Base-by-base conservation (phyloP, 2,888 invertebrate genomes). In the Callinectes sapidus region DNA sequence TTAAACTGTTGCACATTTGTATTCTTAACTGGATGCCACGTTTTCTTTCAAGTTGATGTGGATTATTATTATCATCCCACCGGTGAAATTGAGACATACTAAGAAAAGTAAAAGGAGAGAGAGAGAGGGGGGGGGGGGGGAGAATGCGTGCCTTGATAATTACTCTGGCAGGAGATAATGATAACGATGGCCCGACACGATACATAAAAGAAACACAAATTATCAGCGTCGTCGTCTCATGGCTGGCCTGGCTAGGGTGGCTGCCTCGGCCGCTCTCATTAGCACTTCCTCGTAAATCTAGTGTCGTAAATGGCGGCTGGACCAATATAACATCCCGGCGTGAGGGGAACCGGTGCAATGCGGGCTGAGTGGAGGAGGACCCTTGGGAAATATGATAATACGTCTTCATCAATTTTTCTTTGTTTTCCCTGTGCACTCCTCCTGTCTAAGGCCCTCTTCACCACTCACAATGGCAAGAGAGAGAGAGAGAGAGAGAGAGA, bases 401-500 rank as follows among this genome's bases (percentile, higher is more conserved):
- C 81, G 35, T 81, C 81, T 81, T n/a, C 81, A 81, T 81, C 81
- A 16, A 2, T 81, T 32, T 81, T 81, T 35, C 35, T 35, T 32
- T 81, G n/a, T 61, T 61, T 61, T 10, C 28, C 28, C 28, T 28
- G 10, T 23, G 28, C 71, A 18, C n/a, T n/a, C 71, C 23, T 35
- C 81, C 16, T 16, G 28, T 81, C 23, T 16, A 81, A 10, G 32
- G 32, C 35, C 77, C 81, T 81, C 35, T 81, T 61, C 61, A 61
- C 61, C 71, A n/a, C 71, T n/a, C 71, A 23, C 71, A n/a, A 81
- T 32, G 32, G 81, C 28, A 8, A 81, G 81, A 81, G 81, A 81
- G 81, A 81, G 81, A 81, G 81, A 81, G 81, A 81, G 81, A 81
- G 81, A 81, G 81, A 81, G 81, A 81, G 81, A 81, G 81, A 81